Conservation (phyloP, 2,888 invertebrate genomes). For the Agapostemon virescens region DNA sequence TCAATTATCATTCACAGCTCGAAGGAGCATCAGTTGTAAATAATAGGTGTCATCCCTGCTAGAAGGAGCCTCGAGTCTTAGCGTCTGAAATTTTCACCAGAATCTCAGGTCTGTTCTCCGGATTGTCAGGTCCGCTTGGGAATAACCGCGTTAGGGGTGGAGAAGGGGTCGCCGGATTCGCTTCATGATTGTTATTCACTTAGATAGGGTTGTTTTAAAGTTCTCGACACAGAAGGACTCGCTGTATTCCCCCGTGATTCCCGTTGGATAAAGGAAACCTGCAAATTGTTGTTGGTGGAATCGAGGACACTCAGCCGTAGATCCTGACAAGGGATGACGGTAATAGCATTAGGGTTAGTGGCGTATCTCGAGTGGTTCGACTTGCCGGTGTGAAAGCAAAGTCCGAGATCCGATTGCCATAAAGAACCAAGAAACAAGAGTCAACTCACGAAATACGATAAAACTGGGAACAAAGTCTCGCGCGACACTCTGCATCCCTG, state of each 20-base stretch:
- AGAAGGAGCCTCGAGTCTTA: neutral
- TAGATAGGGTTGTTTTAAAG: conserved; percentile 60
- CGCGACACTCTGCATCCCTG: neutral
- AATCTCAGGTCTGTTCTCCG: neutral
- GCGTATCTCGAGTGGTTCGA: conserved; percentile 69
- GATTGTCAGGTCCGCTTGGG: conserved; percentile 16
- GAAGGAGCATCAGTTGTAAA: too few species aligned
- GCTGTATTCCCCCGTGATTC: conserved; percentile 56
- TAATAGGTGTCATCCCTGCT: neutral
- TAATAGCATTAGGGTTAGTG: conserved; percentile 73
- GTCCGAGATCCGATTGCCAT: conserved; percentile 31
- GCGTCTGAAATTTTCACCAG: neutral
- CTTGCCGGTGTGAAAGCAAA: neutral
- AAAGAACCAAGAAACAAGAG: conserved; percentile 47
- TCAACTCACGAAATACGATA: conserved; percentile 65
- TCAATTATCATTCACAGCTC: too few species aligned
- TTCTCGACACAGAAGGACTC: conserved; percentile 49
- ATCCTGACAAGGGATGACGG: conserved; percentile 56
- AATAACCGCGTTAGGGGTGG: conserved; percentile 6
- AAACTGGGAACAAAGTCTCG: conserved; percentile 56
- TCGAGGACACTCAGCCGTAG: conserved; percentile 67
- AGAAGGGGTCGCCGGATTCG: conserved; percentile 22
- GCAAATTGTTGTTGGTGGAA: conserved; percentile 68
- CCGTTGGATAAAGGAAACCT: conserved; percentile 61
- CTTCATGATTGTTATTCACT: conserved; percentile 62